Evolutionary conservation across 2,113 vertebrate genomes (phyloP), one percentile per base, ranked within the genome.

Genomic region (Mormoops blainvillei): DNA sequence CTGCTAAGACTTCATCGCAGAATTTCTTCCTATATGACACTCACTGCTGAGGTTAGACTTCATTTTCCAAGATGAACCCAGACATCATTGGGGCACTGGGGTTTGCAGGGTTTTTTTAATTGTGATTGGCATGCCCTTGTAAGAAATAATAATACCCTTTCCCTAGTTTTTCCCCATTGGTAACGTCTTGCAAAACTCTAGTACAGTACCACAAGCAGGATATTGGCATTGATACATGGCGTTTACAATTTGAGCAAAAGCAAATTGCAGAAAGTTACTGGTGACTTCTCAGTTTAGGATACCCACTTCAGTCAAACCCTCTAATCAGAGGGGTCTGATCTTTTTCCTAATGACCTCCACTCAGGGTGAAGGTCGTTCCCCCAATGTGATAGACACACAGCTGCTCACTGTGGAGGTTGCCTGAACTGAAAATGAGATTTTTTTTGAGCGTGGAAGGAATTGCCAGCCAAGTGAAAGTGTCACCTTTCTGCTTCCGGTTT

Each of bases 391-490:
- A 87, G 45, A 68, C 11, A 33, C 43, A 56, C 20, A 38, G 5
- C 28, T 1, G 15, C 61, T 78, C 2, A 0, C 22, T 6, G 38
- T 45, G 24, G 14, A 16, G 31, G 73, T 4, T 9, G 14, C 54
- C 83, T 93, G 87, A 84, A 52, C 65, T 77, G 74, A 86, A 95
- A 94, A 48, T 8, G 45, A 85, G 74, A 68, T 28, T 38, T 52
- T 82, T 77, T 70, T 28, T 41, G 50, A 45, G 43, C 2, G 1
- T 92, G 71, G n/a, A 70, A 86, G 56, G 85, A 68, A 33, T 63
- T 38, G 28, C 85, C 36, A 50, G 68, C 68, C 33, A 41, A 45
- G 73, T 84, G 89, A 86, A 94, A 94, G 56, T 96, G 95, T 92
- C 76, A 11, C 86, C 36, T 71, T 65, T 48, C 5, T 65, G 16